phyloP scores from a whole-genome alignment of 2,797 vertebrate species.

The Rhinogobio ventralis region DNA sequence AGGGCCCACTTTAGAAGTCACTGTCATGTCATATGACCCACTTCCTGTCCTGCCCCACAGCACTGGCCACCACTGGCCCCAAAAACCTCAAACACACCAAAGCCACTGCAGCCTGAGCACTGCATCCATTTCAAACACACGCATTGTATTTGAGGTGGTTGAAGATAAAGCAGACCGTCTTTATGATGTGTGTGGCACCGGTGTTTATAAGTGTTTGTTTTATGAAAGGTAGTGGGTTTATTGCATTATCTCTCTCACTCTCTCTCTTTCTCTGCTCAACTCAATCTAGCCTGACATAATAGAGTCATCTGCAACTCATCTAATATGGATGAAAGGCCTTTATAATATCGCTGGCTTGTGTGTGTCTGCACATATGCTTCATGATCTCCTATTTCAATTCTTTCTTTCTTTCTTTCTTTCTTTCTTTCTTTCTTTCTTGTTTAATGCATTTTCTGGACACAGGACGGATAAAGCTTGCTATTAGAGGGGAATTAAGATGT shows the following conservation, averaged over 20 bases:
- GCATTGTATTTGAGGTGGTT: neutral
- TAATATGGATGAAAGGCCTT: slow-evolving; percentile 78
- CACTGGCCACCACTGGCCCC: slow-evolving; percentile 47
- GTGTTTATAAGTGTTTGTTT: slow-evolving; percentile 23
- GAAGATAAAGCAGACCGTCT: neutral
- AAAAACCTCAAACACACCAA: slow-evolving; percentile 50
- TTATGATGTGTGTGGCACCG: neutral
- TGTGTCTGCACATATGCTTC: slow-evolving; percentile 32
- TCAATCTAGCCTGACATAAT: slow-evolving; percentile 76
- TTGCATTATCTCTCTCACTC: neutral
- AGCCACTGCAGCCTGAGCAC: slow-evolving; percentile 59
- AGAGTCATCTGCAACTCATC: slow-evolving; percentile 79
- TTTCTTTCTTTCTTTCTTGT: slow-evolving; percentile 54
- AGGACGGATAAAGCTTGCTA: slow-evolving; percentile 62
- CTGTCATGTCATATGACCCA: slow-evolving; percentile 72
- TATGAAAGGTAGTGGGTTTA: neutral
- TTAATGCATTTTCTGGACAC: slow-evolving; percentile 75
- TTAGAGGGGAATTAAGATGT: slow-evolving; percentile 64
- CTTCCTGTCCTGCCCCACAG: slow-evolving; percentile 61
- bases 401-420: slow-evolving; percentile 41
- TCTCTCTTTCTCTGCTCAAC: slow-evolving; percentile 57
- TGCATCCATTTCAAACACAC: neutral
- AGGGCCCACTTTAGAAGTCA: slow-evolving; percentile 53
- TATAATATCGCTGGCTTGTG: slow-evolving; percentile 64
- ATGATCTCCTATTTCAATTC: slow-evolving; percentile 1